Conservation (phyloP, 2,113 vertebrate genomes). For the Erythrolamprus reginae region DNA sequence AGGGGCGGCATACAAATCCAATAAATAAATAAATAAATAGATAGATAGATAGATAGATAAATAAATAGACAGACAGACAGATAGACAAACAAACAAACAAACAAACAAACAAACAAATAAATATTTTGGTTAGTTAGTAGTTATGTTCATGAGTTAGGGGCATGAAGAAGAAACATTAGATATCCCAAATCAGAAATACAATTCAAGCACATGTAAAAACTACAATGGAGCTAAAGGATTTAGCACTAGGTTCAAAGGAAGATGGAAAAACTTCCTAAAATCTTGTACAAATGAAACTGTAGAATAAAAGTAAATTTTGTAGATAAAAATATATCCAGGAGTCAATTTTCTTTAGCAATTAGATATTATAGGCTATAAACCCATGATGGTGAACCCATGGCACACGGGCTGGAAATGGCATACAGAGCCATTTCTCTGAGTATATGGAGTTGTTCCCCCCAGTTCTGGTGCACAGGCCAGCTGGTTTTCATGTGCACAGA, state of each 20-base stretch:
- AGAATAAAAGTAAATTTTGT: neutral
- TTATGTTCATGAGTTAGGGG: neutral
- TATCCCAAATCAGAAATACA: neutral
- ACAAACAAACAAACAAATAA: neutral
- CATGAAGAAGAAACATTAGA: neutral
- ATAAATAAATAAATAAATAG: no score
- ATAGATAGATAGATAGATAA: no score
- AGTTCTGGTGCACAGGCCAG: no score
- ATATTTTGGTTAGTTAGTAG: neutral
- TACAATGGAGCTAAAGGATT: neutral
- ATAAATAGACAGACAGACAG: no score
- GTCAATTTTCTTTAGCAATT: neutral
- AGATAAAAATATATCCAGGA: neutral
- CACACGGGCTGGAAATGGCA: no score
- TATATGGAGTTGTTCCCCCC: no score
- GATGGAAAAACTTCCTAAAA: neutral
- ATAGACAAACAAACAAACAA: no score
- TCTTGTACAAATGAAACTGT: neutral
- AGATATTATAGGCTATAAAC: neutral
- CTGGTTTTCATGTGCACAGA: no score
- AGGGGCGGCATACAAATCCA: no score
- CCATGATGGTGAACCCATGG: no score
- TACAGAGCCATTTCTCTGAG: no score
- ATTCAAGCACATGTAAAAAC: neutral
- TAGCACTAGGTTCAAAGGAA: neutral